Evolutionary conservation across 2,888 invertebrate species (phyloP), one percentile per base, ranked within the genome.

Genomic region (Autographa pulchrina): DNA sequence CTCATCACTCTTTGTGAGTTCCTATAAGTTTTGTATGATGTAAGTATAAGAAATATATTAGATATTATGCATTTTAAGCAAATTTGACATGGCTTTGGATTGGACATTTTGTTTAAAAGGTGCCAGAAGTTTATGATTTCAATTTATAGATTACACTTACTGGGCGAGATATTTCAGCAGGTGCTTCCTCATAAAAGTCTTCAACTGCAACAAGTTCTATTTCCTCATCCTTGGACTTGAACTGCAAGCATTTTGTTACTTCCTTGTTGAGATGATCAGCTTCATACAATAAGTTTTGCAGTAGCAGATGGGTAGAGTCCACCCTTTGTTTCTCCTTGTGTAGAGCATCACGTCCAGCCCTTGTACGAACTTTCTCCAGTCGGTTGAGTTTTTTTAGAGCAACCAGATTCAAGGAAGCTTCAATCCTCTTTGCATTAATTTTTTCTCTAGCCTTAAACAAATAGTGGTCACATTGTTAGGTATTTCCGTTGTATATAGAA

Each of bases 281-380:
- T 96, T 99, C 99, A 91, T 99, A 99, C 7, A 99, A 94, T 65
- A 99, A 96, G 94, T 99, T 99, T 93, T 99, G 99, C 68, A 99
- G 96, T 84, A 98, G 98, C 65, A 99, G 93, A 89, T 99, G 98
- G 82, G 98, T 98, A 68, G 98, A 98, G 88, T 99, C 99, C 0
- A 99, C 98, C 82, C 97, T 97, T 85, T 98, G 97, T 90, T 99
- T 99, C 79, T 98, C 98, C 84, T 97, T 97, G 83, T 97, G 97
- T 7, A 99, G 96, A 16, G 97, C 97, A 92, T 99, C 99, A 65
- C 98, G 96, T 0, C 98, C 97, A 74, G 97, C 97, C 85, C 98
- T 97, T 52, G 98, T 98, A 3, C 98, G 97, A 64, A 99, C 97
- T 92, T 99, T 99, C 87, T 99, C 98, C 85, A 99, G 95, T 25